Base-by-base conservation (phyloP, 2,888 invertebrate species). In the Podotricha telesiphe region DNA sequence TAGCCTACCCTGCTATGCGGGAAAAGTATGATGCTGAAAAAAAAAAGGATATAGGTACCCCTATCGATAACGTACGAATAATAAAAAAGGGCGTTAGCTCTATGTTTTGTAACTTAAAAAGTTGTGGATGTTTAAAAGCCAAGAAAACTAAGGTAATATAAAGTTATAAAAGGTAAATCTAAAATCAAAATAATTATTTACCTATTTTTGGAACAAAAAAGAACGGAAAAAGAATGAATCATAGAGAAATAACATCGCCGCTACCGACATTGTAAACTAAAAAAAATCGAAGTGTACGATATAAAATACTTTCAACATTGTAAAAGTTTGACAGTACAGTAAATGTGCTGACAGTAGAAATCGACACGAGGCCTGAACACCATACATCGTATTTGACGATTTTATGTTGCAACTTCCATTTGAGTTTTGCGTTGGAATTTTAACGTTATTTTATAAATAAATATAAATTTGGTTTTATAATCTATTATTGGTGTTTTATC, bases 381-480 rank as follows among this genome's bases (percentile, higher is more conserved):
- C 19, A 40, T 58, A 58, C 20, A 42, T 45, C 22, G 42, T 22
- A n/a, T 58, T 59, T 59, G 59, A 59, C 59, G 22, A 45, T 59
- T 45, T 59, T 59, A 22, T 59, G n/a, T 59, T 59, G 22, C n/a
- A 28, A 58, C 45, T 59, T 22, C 45, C n/a, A n/a, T n/a, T n/a
- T n/a, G 13, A 58, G n/a, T 42, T 59, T 59, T 59, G 22, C 6
- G 11, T 45, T 42, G 22, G 45, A 59, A 20, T 58, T 58, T 58
- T 42, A 13, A 22, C 15, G n/a, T 42, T 42, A 53, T 53, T 53
- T 10, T 53, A n/a, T 28, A 53, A 34, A 53, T 53, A 17, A 3
- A 53, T 37, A 37, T 8, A 37, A 4, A 37, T 28, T 28, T 28
- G 28, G 3, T 28, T 37, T 37, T 37, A 37, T 8, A 37, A 37